Evolutionary conservation across 2,888 invertebrate species (phyloP), one percentile per base, ranked within the genome.

Genomic region (Stenurella melanura): DNA sequence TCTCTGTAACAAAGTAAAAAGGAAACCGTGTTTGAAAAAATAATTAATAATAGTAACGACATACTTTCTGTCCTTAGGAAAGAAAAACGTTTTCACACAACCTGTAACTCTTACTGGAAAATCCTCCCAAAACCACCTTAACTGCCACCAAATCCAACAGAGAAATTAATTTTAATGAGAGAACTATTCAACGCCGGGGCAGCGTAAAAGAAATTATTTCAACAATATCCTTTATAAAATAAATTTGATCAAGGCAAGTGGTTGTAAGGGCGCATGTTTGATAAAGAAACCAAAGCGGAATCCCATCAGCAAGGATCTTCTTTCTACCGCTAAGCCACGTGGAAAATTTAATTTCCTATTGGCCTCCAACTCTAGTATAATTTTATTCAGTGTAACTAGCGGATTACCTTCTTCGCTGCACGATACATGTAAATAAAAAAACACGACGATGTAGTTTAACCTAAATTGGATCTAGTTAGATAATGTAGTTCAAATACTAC

Each of bases 321-420:
- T 78, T 76, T 78, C 75, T 75, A 77, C 73, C 66, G 70, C 50
- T 74, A 80, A 80, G 74, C 78, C 80, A 78, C 73, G 78, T 78
- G 78, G 80, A 80, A 80, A 80, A 80, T 80, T 75, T 78, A 76
- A 80, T 80, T 80, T 78, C 76, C 78, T 74, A 78, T 75, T 76
- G 73, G 71, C 72, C 18, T 64, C 74, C 67, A 77, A 73, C 67
- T 73, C 69, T 67, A 56, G 69, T 71, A 73, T 78, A 78, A 77
- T 79, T 79, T 79, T 77, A 77, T 77, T 75, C 73, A 74, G 68
- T 71, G 64, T 75, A 75, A 74, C 78, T 72, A 60, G 67, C 26
- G 30, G 70, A 70, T 70, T 58, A 60, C 30, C 60, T 50, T 56
- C 50, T 10, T 30, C 26, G 30, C 67, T 54, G 42, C 67, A 17